Evolutionary conservation across 2,113 vertebrate species (phyloP).

Genomic region (Pavo muticus): DNA sequence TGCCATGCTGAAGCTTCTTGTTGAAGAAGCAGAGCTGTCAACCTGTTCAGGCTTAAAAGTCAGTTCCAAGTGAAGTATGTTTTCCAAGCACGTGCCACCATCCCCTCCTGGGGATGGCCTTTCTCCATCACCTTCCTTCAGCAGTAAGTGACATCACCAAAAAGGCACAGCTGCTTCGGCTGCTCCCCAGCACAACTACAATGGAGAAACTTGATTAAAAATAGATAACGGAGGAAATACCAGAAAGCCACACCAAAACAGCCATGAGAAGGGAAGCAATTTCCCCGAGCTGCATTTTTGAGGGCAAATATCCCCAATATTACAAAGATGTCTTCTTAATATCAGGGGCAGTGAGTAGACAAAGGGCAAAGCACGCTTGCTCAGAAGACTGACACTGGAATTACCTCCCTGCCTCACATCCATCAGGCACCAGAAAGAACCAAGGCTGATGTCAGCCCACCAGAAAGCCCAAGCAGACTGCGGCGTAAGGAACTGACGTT

Average conservation of each 20-base stretch:
- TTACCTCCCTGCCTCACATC: neutral
- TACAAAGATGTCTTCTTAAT: neutral
- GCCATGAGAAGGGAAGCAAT: neutral
- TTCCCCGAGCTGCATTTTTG: neutral
- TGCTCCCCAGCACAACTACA: neutral
- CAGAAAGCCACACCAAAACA: neutral
- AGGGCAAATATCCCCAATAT: neutral
- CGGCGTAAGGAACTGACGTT: neutral
- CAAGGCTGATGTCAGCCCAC: neutral
- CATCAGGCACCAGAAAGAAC: neutral
- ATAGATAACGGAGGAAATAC: conserved; percentile 51
- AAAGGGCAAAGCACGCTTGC: fast-evolving
- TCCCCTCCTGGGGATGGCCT: neutral
- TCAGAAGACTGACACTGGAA: neutral
- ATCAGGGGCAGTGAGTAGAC: neutral
- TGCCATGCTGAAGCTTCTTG: fast-evolving
- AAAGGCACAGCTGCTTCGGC: neutral
- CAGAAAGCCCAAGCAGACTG: neutral
- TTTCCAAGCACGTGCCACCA: fast-evolving
- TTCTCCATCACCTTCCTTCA: neutral
- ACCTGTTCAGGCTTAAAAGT: neutral
- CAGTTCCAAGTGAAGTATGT: neutral
- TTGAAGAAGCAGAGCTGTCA: neutral
- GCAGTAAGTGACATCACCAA: neutral
- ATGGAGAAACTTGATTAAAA: neutral